A percentile compares a stretch with the other conserved stretches of the same genome.
These are phyloP conservation scores for Platyura marginata DNA, from an alignment of 1,140 invertebrate species.

Conservation along the genomic window DNA sequence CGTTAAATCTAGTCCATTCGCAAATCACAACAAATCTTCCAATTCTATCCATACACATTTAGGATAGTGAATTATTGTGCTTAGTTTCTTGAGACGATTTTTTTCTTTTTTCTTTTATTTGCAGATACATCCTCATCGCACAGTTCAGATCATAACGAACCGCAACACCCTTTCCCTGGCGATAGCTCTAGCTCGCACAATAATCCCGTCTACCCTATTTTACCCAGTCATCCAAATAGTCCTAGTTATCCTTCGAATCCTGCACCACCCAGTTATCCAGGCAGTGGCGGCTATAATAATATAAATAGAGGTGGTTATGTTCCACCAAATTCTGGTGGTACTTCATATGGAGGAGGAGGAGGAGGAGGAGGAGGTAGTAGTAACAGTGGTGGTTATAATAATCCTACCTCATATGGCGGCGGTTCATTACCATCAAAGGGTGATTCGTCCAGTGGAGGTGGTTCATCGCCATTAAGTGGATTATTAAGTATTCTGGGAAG, in stretches of 20 bases:
- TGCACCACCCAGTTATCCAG: not conserved
- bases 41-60: too few species aligned
- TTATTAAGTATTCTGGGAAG: not conserved
- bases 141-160: not conserved
- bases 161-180: not conserved
- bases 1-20: too few species aligned
- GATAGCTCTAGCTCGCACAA: not conserved
- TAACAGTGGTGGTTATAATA: not conserved
- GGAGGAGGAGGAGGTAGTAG: too few species aligned
- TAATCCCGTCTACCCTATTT: not conserved
- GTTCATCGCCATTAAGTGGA: not conserved
- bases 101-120: not conserved
- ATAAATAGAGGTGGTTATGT: too few species aligned
- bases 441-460: not conserved
- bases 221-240: not conserved
- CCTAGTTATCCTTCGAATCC: not conserved
- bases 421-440: not conserved
- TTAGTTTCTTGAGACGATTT: too few species aligned
- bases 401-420: not conserved
- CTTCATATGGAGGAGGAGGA: too few species aligned
- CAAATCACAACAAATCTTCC: too few species aligned
- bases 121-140: not conserved
- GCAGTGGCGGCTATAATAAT: not conserved
- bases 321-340: not conserved
- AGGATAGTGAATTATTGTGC: too few species aligned